Evolutionary conservation across 53 echinoderm and acorn worm genomes (phyloP).

Genomic region (Holothuria scabra): DNA sequence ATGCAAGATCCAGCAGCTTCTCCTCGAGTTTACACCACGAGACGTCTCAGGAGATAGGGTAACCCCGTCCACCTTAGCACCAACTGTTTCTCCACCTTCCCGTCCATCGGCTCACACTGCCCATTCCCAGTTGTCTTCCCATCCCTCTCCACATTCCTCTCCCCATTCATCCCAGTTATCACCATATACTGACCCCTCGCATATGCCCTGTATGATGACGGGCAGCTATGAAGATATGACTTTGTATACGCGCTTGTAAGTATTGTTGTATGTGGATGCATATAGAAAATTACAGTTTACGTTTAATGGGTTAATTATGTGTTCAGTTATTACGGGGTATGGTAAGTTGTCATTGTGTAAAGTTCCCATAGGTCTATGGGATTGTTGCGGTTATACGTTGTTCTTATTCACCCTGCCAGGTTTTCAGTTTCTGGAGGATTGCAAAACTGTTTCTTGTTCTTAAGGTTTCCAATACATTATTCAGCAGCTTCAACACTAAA

Average conservation of each 20-base stretch:
- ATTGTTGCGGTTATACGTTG: not conserved
- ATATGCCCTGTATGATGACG: not conserved
- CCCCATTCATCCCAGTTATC: slow-evolving; percentile 7
- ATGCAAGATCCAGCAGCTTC: slow-evolving; percentile 43
- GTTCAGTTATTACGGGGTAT: not conserved
- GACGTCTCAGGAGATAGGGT: not conserved
- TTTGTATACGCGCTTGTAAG: not conserved
- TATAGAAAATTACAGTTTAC: not conserved
- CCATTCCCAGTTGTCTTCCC: not conserved
- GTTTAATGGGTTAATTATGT: not conserved
- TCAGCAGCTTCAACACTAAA: not conserved
- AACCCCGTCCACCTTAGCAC: slow-evolving; percentile 32
- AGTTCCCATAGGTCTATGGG: not conserved
- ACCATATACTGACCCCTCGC: slow-evolving; percentile 25
- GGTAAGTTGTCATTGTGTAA: slow-evolving; percentile 31
- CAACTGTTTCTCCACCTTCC: not conserved
- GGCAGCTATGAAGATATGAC: slow-evolving; percentile 5
- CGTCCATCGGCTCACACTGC: not conserved
- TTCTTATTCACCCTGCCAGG: not conserved
- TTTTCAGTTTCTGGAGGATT: slow-evolving; percentile 27
- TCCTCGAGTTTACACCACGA: slow-evolving; percentile 25
- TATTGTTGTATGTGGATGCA: not conserved
- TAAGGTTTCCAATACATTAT: not conserved
- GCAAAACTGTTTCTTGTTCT: slow-evolving; percentile 9
- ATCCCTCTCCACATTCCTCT: not conserved